phyloP scores from a whole-genome alignment of 1,140 invertebrate species.

The Charaxes varanes region DNA sequence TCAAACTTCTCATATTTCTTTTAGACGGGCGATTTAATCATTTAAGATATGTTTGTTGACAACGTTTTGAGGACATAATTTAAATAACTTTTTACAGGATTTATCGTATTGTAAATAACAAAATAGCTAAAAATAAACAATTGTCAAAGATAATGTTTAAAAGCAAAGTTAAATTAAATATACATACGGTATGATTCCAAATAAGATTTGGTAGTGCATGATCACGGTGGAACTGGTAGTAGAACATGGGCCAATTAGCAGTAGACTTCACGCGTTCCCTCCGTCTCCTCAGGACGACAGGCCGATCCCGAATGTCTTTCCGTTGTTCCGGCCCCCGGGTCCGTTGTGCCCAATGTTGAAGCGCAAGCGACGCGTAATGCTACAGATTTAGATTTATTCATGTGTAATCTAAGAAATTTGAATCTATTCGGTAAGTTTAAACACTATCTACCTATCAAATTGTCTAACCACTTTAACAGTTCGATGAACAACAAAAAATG shows the following conservation, averaged over 20 bases:
- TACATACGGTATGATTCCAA: constrained; percentile 96
- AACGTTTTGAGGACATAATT: too few species aligned
- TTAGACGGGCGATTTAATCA: too few species aligned
- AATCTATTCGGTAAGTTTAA: background rate
- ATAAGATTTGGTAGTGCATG: constrained; percentile 97
- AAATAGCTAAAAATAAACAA: background rate
- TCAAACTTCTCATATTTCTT: too few species aligned
- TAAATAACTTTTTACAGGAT: too few species aligned
- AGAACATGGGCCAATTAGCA: constrained; percentile 95
- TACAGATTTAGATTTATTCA: too few species aligned
- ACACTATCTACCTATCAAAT: too few species aligned
- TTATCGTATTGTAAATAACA: too few species aligned
- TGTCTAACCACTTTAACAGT: too few species aligned
- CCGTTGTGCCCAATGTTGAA: constrained; percentile 88
- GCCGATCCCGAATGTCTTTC: constrained; percentile 73
- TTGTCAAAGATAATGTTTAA: background rate
- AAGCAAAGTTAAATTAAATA: too few species aligned
- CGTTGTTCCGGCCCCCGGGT: constrained; percentile 77
- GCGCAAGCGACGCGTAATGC: constrained; percentile 80
- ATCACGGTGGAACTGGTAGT: constrained; percentile 96
- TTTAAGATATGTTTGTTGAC: too few species aligned
- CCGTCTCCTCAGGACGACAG: constrained; percentile 92
- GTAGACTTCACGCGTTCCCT: constrained; percentile 93
- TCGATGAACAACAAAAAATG: too few species aligned
- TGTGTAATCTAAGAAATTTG: too few species aligned